Evolutionary conservation across 2,888 invertebrate genomes (phyloP).

Genomic region (Agonopterix subpropinquella): DNA sequence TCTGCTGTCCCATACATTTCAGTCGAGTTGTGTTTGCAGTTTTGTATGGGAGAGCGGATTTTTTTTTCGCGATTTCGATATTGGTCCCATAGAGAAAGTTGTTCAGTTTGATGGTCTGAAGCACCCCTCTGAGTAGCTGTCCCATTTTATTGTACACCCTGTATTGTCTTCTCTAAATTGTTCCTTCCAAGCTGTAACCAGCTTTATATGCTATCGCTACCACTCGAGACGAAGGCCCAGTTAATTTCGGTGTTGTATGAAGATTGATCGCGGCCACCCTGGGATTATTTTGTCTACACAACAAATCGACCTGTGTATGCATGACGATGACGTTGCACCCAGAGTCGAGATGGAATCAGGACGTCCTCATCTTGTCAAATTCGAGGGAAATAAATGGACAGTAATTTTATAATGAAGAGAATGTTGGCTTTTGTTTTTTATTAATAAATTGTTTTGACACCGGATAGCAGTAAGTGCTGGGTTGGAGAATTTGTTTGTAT

Average conservation of each 20-base stretch:
- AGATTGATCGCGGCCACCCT: conserved; percentile 64
- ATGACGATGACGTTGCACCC: conserved; percentile 32
- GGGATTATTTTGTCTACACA: conserved; percentile 56
- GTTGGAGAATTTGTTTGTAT: too few relatives aligned
- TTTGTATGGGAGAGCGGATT: too few relatives aligned
- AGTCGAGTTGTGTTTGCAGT: too few relatives aligned
- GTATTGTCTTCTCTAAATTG: not conserved
- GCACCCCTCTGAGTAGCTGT: too few relatives aligned
- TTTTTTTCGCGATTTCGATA: too few relatives aligned
- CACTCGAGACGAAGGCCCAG: conserved; percentile 22
- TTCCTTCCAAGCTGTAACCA: not conserved
- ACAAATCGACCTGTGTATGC: conserved; percentile 23
- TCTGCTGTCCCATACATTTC: too few relatives aligned
- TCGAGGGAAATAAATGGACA: conserved; percentile 22
- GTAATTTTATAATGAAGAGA: conserved; percentile 17
- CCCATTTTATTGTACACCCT: too few relatives aligned
- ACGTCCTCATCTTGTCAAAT: conserved; percentile 43
- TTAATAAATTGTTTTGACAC: not conserved
- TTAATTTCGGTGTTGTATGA: conserved; percentile 53
- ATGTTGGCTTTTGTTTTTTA: too few relatives aligned
- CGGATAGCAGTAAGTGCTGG: not conserved
- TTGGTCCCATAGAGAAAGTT: too few relatives aligned
- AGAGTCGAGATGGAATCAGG: conserved; percentile 22
- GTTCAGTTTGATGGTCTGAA: too few relatives aligned
- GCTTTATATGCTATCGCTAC: conserved; percentile 29